These are phyloP conservation scores for Hypsibius dujardini DNA, from an alignment of 1,140 invertebrate species.

Conservation along the genomic window DNA sequence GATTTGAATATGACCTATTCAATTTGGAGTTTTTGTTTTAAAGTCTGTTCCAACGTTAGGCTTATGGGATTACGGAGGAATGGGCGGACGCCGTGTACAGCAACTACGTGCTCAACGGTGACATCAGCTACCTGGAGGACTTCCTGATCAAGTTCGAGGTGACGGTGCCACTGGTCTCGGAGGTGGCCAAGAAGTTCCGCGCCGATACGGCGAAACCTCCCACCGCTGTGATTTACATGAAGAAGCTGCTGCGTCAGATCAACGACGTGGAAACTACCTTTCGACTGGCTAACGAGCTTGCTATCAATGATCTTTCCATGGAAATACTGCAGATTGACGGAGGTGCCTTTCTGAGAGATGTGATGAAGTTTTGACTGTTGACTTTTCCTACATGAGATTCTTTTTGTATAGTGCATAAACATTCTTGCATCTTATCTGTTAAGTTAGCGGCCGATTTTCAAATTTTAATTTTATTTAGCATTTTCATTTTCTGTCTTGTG, in stretches of 20 bases:
- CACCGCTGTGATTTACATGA: conserved; percentile 5
- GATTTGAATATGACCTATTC: too few relatives aligned
- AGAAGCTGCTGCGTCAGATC: neutral
- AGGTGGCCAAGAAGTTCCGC: neutral
- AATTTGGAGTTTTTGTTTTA: too few relatives aligned
- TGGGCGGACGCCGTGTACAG: neutral
- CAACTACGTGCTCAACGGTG: conserved; percentile 1
- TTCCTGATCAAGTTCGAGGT: conserved; percentile 6
- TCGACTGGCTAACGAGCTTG: neutral
- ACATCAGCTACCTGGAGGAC: neutral
- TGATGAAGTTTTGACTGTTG: neutral
- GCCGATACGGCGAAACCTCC: neutral
- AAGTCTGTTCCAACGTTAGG: neutral
- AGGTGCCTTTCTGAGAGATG: neutral
- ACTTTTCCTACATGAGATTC: too few relatives aligned
- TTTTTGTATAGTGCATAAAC: too few relatives aligned
- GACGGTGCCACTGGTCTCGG: neutral
- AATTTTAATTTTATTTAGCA: too few relatives aligned
- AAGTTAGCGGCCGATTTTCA: too few relatives aligned
- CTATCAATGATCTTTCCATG: neutral
- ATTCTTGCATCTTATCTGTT: too few relatives aligned
- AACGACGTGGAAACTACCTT: neutral
- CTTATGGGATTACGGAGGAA: neutral
- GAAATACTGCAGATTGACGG: neutral
- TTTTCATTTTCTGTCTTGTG: too few relatives aligned